phyloP scores from a whole-genome alignment of 2,113 vertebrate species.

The Pleuronectes platessa region DNA sequence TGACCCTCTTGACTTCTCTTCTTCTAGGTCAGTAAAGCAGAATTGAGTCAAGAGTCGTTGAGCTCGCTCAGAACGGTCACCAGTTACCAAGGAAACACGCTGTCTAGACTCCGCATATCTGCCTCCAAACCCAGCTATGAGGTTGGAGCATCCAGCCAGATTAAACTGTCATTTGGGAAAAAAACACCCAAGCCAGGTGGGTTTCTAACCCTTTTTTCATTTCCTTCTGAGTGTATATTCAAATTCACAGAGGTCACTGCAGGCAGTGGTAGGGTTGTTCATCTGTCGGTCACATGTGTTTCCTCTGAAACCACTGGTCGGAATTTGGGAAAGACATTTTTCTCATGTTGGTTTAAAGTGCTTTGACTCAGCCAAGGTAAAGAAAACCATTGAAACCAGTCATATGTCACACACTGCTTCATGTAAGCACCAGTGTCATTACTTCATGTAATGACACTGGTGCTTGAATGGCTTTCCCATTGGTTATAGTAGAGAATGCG shows the following conservation, averaged over 20 bases:
- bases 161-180: conserved; percentile 87
- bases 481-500: too few species aligned
- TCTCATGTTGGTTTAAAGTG: too few species aligned
- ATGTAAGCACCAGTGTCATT: too few species aligned
- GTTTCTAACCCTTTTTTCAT: background rate
- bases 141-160: conserved; percentile 91
- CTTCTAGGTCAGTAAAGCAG: conserved; percentile 79
- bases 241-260: background rate
- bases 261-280: background rate
- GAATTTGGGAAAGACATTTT: background rate
- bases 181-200: conserved; percentile 79
- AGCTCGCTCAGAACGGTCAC: conserved; percentile 67
- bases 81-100: conserved; percentile 79
- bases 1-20: background rate
- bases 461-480: too few species aligned
- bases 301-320: background rate
- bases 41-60: conserved; percentile 75
- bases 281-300: too few species aligned
- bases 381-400: too few species aligned
- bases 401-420: too few species aligned
- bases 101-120: conserved; percentile 81
- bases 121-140: conserved; percentile 93
- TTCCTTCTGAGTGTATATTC: background rate
- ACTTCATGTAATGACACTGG: too few species aligned
- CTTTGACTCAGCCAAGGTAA: too few species aligned